Conservation (phyloP, 2,888 invertebrate species). For the Zygothrica quintamaculata region DNA sequence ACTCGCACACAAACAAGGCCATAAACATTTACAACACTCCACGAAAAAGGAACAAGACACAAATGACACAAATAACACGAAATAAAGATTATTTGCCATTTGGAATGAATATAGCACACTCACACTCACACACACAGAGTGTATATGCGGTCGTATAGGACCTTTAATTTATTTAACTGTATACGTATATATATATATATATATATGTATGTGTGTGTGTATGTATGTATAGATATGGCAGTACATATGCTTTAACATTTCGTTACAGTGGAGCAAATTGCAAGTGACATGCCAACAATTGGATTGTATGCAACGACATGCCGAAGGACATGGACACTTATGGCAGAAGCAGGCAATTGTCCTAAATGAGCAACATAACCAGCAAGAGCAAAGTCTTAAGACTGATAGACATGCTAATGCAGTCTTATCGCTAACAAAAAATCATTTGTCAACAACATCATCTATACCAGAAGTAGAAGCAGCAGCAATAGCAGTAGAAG, state of each 20-base stretch:
- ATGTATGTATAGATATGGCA: neutral
- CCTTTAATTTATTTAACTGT: constrained; percentile 1
- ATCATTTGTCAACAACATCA: constrained; percentile 56
- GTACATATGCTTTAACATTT: constrained; percentile 52
- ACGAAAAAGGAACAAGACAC: constrained; percentile 41
- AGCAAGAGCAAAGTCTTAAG: constrained; percentile 66
- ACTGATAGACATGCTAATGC: constrained; percentile 66
- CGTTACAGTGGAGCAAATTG: constrained; percentile 84
- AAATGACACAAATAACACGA: constrained; percentile 57
- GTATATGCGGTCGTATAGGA: neutral
- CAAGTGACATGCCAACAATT: constrained; percentile 85
- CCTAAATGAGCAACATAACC: constrained; percentile 82
- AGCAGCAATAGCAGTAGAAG: constrained; percentile 10
- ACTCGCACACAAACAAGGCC: constrained; percentile 64
- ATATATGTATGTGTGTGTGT: neutral
- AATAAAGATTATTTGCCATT: constrained; percentile 68
- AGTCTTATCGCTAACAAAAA: constrained; percentile 38
- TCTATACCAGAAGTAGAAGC: constrained; percentile 47
- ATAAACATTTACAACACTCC: constrained; percentile 72
- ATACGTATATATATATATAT: constrained; percentile 4
- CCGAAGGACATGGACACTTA: constrained; percentile 85
- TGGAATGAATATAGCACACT: constrained; percentile 57
- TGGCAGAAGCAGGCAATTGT: constrained; percentile 85
- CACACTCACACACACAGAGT: constrained; percentile 9
- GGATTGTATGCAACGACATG: constrained; percentile 85